phyloP scores from a whole-genome alignment of 2,888 invertebrate species.

The Athalia circularis region DNA sequence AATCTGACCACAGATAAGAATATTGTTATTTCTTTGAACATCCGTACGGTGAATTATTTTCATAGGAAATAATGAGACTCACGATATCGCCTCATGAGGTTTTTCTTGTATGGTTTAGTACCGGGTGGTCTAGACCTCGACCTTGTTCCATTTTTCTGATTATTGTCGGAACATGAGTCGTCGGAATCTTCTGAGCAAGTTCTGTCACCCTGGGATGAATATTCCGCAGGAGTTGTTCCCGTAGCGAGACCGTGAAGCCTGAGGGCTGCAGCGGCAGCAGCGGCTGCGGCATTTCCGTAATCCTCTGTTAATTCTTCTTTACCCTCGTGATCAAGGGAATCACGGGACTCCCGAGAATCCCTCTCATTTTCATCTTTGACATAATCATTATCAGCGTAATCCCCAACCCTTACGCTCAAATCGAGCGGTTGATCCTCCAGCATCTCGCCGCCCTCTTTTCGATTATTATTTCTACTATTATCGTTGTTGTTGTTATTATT shows the following conservation, averaged over 20 bases:
- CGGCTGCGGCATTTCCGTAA: constrained; percentile 56
- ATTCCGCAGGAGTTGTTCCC: constrained; percentile 67
- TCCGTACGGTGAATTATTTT: too few relatives aligned
- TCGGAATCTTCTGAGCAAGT: constrained; percentile 88
- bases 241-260: constrained; percentile 70
- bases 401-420: constrained; percentile 79
- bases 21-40: too few relatives aligned
- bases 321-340: background rate
- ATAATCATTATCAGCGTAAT: constrained; percentile 59
- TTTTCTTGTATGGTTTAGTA: constrained; percentile 89
- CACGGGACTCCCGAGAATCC: too few relatives aligned
- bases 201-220: constrained; percentile 72
- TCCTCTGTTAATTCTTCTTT: constrained; percentile 54
- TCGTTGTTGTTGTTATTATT: too few relatives aligned
- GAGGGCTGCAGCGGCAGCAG: constrained; percentile 75
- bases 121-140: constrained; percentile 74
- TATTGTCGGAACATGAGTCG: constrained; percentile 83
- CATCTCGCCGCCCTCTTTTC: constrained; percentile 57
- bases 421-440: constrained; percentile 85
- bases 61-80: constrained; percentile 77
- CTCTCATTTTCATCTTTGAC: constrained; percentile 23
- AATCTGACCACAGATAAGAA: too few relatives aligned
- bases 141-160: constrained; percentile 75
- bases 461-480: too few relatives aligned
- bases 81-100: constrained; percentile 95